phyloP scores from a whole-genome alignment of 2,797 vertebrate genomes.

The Aplochiton taeniatus region DNA sequence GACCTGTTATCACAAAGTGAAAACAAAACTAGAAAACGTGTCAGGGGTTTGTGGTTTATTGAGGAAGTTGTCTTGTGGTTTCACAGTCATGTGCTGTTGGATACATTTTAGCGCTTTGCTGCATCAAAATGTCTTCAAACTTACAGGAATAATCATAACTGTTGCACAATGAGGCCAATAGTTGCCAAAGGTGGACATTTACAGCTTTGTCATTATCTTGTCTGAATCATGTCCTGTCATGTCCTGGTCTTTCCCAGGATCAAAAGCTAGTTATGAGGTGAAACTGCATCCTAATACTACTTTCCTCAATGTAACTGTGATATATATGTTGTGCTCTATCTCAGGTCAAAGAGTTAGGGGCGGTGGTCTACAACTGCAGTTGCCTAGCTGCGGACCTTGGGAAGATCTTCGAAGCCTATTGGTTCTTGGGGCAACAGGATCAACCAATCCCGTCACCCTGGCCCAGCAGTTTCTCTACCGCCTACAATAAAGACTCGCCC shows the following conservation, averaged over 20 bases:
- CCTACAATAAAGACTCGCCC: constrained; percentile 83
- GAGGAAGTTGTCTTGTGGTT: not conserved
- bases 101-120: no score
- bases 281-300: no score
- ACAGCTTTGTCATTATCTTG: no score
- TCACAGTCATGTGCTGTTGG: not conserved
- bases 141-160: no score
- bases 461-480: constrained; percentile 82
- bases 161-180: no score
- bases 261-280: no score
- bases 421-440: constrained; percentile 79
- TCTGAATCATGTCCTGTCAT: no score
- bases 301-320: not conserved
- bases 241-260: no score
- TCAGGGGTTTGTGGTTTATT: not conserved
- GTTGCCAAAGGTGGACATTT: no score
- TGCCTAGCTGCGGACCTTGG: constrained; percentile 85
- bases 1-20: not conserved
- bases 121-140: no score
- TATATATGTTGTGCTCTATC: not conserved
- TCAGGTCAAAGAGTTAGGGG: constrained; percentile 91
- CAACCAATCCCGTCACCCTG: constrained; percentile 81
- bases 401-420: constrained; percentile 92
- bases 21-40: not conserved
- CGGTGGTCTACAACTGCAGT: constrained; percentile 87